Evolutionary conservation across 2,888 invertebrate species (phyloP).

Genomic region (Arenicola marina): DNA sequence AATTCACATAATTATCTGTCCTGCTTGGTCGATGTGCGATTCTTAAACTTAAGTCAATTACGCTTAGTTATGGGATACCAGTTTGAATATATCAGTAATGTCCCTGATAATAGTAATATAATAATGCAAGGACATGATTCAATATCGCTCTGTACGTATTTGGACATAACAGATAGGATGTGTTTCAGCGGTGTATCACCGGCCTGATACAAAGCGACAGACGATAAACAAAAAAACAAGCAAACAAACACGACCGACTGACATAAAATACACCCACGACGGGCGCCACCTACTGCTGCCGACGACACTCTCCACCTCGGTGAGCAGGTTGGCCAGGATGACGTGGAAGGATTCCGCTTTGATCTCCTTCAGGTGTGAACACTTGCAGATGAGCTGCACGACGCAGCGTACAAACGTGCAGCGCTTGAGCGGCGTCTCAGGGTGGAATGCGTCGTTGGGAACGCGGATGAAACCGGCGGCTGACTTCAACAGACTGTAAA

Average conservation of each 20-base stretch:
- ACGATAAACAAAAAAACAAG: background rate
- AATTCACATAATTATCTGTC: no score
- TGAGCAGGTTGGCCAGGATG: slow-evolving; percentile 50
- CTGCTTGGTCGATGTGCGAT: no score
- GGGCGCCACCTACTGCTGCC: slow-evolving; percentile 15
- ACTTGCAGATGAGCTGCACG: slow-evolving; percentile 66
- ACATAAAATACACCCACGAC: background rate
- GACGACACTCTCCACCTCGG: slow-evolving; percentile 52
- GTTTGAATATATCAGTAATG: no score
- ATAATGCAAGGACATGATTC: no score
- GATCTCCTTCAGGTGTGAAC: slow-evolving; percentile 44
- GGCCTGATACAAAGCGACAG: background rate
- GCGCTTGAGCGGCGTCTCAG: slow-evolving; percentile 66
- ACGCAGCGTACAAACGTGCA: slow-evolving; percentile 69
- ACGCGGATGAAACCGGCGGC: slow-evolving; percentile 67
- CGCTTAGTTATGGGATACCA: no score
- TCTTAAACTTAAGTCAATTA: no score
- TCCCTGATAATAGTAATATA: no score
- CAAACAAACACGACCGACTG: no score
- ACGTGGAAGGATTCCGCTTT: slow-evolving; percentile 39
- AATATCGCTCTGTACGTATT: no score
- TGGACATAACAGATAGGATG: no score
- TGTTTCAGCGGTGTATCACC: no score
- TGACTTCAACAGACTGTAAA: slow-evolving; percentile 67
- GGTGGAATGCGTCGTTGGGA: slow-evolving; percentile 57